A percentile compares a stretch with the other conserved stretches of the same genome.
Evolutionary conservation across 2,113 vertebrate species (phyloP).

Genomic region (Chinchilla lanigera): DNA sequence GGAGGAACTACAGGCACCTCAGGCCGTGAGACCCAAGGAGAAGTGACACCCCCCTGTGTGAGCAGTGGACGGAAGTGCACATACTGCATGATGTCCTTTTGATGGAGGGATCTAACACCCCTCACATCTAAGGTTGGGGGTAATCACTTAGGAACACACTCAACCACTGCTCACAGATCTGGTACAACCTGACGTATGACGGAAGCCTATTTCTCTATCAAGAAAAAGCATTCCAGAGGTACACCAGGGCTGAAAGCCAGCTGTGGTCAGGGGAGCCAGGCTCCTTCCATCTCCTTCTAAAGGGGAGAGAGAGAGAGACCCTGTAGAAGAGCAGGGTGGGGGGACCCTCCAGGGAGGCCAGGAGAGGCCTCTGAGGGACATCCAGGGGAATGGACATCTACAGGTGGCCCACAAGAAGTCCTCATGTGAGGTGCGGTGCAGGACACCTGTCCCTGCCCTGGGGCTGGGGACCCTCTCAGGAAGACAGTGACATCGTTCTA

Average conservation of each 20-base stretch:
- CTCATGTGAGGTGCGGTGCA: background rate
- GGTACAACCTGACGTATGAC: background rate
- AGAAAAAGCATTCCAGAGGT: background rate
- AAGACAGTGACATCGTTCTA: background rate
- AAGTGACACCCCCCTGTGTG: background rate
- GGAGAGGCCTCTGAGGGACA: background rate
- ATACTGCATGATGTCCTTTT: background rate
- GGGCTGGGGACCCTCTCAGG: background rate
- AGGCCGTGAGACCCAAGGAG: background rate
- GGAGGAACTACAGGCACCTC: background rate
- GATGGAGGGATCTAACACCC: background rate
- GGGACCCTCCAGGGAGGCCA: background rate
- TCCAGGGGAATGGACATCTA: background rate
- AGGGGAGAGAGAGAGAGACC: background rate
- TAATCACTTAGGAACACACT: constrained; percentile 12
- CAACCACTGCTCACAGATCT: background rate
- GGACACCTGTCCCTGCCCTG: background rate
- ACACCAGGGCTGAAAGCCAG: background rate
- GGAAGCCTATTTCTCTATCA: background rate
- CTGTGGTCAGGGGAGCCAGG: background rate
- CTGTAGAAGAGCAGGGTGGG: background rate
- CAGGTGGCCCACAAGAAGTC: background rate
- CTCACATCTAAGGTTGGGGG: background rate
- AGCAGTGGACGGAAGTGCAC: background rate
- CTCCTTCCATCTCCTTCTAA: background rate